Conservation (phyloP, 2,113 vertebrate genomes). For the Bucco capensis region DNA sequence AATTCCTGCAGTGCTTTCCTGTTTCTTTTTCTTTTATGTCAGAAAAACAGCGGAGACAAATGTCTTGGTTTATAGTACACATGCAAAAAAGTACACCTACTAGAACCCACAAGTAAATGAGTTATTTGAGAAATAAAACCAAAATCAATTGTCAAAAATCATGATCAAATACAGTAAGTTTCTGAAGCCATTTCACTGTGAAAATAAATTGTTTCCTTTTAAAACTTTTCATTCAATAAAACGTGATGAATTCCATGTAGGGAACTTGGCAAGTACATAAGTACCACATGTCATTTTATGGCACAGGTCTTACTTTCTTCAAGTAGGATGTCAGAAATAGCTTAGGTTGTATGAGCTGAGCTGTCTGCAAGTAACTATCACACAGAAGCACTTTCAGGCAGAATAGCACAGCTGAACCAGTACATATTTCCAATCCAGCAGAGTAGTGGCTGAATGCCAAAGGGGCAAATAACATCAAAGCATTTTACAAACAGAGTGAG, state of each 20-base stretch:
- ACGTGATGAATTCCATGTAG: neutral
- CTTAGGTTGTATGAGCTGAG: neutral
- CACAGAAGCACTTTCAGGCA: neutral
- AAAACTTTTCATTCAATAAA: neutral
- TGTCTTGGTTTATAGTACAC: neutral
- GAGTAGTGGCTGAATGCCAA: neutral
- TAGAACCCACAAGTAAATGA: neutral
- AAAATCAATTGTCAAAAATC: neutral
- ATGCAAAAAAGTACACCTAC: neutral
- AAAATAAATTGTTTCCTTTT: neutral
- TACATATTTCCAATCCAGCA: neutral
- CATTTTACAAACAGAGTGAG: neutral
- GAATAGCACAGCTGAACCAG: neutral
- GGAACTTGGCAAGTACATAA: neutral
- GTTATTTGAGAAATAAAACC: neutral
- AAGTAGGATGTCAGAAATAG: neutral
- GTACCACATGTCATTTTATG: neutral
- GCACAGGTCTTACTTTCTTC: constrained; percentile 3
- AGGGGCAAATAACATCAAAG: neutral
- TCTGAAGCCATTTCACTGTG: neutral
- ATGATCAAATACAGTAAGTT: neutral
- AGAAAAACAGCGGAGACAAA: neutral
- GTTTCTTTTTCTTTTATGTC: neutral
- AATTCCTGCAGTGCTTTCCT: neutral
- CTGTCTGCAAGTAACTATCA: constrained; percentile 20